A percentile compares a stretch with the other conserved stretches of the same genome.
phyloP scores from a whole-genome alignment of 1,140 invertebrate genomes.

The Nasonia vitripennis region DNA sequence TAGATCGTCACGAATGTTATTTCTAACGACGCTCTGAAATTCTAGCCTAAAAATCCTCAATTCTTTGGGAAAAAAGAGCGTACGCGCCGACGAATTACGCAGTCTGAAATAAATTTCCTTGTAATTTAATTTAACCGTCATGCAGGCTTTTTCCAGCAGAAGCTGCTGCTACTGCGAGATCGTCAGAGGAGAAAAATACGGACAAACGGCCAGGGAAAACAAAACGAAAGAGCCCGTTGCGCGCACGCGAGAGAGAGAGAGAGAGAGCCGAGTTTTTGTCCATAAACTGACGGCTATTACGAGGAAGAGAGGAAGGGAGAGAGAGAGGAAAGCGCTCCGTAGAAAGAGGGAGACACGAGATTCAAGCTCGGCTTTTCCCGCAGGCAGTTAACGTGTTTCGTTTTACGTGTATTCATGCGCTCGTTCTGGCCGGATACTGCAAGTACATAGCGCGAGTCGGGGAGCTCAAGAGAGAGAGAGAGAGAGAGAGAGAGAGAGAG shows the following conservation, averaged over 20 bases:
- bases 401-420: slow-evolving; percentile 34
- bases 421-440: not conserved
- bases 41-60: not conserved
- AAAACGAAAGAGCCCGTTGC: not conserved
- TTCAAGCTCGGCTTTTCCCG: slow-evolving; percentile 26
- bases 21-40: not conserved
- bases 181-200: not conserved
- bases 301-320: not conserved
- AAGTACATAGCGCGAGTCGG: not conserved
- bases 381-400: slow-evolving; percentile 34
- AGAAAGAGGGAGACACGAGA: slow-evolving; percentile 11
- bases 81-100: too few species aligned
- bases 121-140: slow-evolving; percentile 9
- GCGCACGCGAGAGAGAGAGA: not conserved
- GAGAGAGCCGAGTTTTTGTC: slow-evolving; percentile 2
- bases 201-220: not conserved
- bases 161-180: not conserved
- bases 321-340: not conserved
- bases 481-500: not conserved
- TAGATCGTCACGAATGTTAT: not conserved
- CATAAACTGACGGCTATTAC: slow-evolving; percentile 34
- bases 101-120: not conserved
- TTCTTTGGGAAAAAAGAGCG: not conserved
- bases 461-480: too few species aligned
- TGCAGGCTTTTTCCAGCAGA: not conserved